Conservation (phyloP, 2,113 vertebrate species). For the Pampusana beccarii region DNA sequence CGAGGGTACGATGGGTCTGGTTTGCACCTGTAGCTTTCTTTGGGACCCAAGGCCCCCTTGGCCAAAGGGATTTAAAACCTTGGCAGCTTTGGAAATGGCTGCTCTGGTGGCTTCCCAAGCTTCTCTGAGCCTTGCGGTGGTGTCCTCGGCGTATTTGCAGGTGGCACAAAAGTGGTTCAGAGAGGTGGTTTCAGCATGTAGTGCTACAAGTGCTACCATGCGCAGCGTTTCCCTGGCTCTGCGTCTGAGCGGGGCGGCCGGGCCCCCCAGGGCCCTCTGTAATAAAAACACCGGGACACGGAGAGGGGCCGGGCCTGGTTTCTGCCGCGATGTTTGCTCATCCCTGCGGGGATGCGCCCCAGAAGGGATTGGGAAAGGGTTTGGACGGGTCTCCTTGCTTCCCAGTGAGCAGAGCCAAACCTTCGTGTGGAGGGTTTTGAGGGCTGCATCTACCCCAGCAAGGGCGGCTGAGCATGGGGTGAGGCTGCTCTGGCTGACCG, state of each 20-base stretch:
- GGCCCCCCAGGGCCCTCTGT: background rate
- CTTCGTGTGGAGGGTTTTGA: no score
- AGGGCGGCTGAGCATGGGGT: no score
- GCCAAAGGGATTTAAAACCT: background rate
- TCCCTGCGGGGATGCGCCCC: background rate
- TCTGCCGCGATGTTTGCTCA: accelerated
- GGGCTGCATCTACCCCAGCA: no score
- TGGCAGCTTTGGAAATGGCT: background rate
- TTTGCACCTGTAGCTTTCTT: background rate
- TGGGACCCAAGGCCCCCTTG: background rate
- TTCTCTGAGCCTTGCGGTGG: background rate
- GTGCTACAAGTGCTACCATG: accelerated
- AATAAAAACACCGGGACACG: background rate
- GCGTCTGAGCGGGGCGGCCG: accelerated
- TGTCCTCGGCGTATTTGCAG: background rate
- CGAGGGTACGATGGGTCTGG: background rate
- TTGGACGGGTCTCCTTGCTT: no score
- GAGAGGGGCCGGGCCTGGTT: background rate
- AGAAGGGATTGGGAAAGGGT: no score
- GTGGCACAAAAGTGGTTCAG: background rate
- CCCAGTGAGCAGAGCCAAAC: no score
- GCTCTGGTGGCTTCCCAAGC: background rate
- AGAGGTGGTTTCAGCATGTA: background rate
- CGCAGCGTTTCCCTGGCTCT: no score
- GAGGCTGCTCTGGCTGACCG: no score